Conservation (phyloP, 2,888 invertebrate genomes). For the Bellardia bayeri region DNA sequence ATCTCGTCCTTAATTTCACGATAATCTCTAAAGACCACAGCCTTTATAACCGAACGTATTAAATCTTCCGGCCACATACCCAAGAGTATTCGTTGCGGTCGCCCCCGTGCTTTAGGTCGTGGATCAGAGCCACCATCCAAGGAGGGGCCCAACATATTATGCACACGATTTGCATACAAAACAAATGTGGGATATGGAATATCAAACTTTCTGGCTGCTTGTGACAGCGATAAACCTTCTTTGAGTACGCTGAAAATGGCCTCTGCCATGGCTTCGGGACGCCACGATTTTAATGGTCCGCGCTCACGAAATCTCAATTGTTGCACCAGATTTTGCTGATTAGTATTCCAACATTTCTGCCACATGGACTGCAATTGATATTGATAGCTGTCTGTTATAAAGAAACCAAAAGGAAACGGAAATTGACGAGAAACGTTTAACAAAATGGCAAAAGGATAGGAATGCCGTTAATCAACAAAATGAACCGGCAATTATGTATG, state of each 20-base stretch:
- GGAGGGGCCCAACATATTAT: slow-evolving; percentile 97
- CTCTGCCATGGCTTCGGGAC: slow-evolving; percentile 97
- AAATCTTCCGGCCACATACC: slow-evolving; percentile 98
- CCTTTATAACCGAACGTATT: slow-evolving; percentile 95
- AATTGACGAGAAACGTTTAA: slow-evolving; percentile 62
- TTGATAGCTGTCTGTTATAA: slow-evolving; percentile 94
- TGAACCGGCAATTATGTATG: not conserved
- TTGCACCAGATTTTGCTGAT: slow-evolving; percentile 94
- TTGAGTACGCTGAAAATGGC: slow-evolving; percentile 96
- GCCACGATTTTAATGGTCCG: slow-evolving; percentile 96
- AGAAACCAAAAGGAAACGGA: slow-evolving; percentile 41
- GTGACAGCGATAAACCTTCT: slow-evolving; percentile 94
- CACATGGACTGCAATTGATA: slow-evolving; percentile 97
- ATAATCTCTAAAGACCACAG: slow-evolving; percentile 95
- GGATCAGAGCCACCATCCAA: slow-evolving; percentile 95
- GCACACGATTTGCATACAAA: slow-evolving; percentile 95
- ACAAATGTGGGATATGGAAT: slow-evolving; percentile 98
- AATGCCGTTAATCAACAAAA: slow-evolving; percentile 40
- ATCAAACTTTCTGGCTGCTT: slow-evolving; percentile 96
- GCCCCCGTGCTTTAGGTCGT: slow-evolving; percentile 94
- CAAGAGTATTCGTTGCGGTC: slow-evolving; percentile 94
- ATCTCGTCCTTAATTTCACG: slow-evolving; percentile 92
- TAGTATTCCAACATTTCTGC: slow-evolving; percentile 98
- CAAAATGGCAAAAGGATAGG: slow-evolving; percentile 44
- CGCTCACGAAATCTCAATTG: slow-evolving; percentile 95